Percentiles rank a stretch among this genome's conserved stretches.
These are phyloP conservation scores for Cantharis rustica DNA, from an alignment of 2,888 invertebrate genomes.

Conservation along the genomic window DNA sequence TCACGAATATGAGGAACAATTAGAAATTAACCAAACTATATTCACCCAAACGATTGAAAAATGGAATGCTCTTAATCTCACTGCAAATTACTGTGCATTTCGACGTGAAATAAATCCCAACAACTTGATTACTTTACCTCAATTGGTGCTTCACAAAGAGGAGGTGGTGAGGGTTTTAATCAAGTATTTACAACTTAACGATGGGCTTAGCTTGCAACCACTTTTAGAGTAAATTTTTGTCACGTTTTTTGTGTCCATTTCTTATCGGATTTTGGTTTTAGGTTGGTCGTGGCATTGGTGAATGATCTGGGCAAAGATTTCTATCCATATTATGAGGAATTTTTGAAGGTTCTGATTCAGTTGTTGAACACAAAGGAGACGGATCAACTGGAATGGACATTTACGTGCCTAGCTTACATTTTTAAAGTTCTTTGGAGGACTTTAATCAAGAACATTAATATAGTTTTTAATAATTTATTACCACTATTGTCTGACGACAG, in stretches of 20 bases:
- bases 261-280: constrained; percentile 52
- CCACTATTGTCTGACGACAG: constrained; percentile 78
- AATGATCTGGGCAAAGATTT: constrained; percentile 89
- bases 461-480: constrained; percentile 71
- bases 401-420: constrained; percentile 84
- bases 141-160: constrained; percentile 80
- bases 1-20: constrained; percentile 71
- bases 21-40: constrained; percentile 74
- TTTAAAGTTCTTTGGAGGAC: constrained; percentile 89
- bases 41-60: constrained; percentile 84
- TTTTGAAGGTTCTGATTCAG: constrained; percentile 74
- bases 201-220: constrained; percentile 77
- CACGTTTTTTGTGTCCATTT: not conserved
- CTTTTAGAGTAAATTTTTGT: constrained; percentile 78
- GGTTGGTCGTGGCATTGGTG: constrained; percentile 82
- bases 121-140: constrained; percentile 77
- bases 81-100: constrained; percentile 79
- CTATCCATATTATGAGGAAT: constrained; percentile 79
- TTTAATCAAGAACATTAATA: constrained; percentile 77
- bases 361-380: constrained; percentile 76
- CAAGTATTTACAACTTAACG: constrained; percentile 73
- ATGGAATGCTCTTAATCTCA: constrained; percentile 88
- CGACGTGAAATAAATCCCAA: constrained; percentile 71
- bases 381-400: constrained; percentile 84
- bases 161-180: constrained; percentile 73